phyloP scores from a whole-genome alignment of 2,888 invertebrate species.

The Byasa hedistus region DNA sequence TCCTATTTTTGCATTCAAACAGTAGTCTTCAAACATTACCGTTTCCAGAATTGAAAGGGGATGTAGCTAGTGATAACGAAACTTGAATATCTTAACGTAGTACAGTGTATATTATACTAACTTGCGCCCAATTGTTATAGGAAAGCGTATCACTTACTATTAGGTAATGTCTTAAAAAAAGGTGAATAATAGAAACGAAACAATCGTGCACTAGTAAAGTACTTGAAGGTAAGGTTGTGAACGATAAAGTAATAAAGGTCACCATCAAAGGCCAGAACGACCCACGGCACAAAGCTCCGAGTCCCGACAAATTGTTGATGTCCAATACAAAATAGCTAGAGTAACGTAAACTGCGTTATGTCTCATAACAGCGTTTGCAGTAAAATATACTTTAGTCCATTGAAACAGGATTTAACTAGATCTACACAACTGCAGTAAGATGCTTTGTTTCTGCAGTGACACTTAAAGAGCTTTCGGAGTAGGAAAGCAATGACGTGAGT shows the following conservation, averaged over 20 bases:
- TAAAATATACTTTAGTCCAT: constrained; percentile 26
- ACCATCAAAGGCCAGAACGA: constrained; percentile 11
- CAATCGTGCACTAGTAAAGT: no score
- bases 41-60: no score
- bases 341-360: constrained; percentile 17
- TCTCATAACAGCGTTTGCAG: not conserved
- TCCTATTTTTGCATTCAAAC: no score
- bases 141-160: no score
- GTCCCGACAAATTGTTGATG: constrained; percentile 27
- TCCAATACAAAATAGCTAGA: constrained; percentile 29
- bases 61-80: no score
- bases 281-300: constrained; percentile 13
- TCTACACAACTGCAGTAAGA: constrained; percentile 1
- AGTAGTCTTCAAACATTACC: no score
- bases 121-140: no score
- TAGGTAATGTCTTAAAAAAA: no score
- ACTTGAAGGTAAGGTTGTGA: not conserved
- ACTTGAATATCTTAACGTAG: no score
- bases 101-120: no score
- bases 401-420: constrained; percentile 12
- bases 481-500: constrained; percentile 37
- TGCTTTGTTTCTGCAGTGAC: constrained; percentile 33
- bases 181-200: no score
- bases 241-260: constrained; percentile 26
- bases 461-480: constrained; percentile 34